A percentile compares a stretch with the other conserved stretches of the same genome.
phyloP scores from a whole-genome alignment of 2,113 vertebrate species.

The Otis tarda region DNA sequence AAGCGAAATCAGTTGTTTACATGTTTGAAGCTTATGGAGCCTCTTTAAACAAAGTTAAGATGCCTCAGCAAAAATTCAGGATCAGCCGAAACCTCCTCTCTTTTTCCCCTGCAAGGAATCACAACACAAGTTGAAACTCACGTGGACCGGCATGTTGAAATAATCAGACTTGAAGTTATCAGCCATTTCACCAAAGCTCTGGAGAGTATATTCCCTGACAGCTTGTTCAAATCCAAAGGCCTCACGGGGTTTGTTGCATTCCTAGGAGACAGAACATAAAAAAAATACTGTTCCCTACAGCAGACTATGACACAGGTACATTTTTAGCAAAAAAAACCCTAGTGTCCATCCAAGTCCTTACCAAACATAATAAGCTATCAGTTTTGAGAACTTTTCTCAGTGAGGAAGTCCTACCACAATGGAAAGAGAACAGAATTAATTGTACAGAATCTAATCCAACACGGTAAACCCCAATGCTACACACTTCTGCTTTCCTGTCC shows the following conservation, averaged over 20 bases:
- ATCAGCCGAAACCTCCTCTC: background rate
- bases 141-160: slow-evolving; percentile 99
- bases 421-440: background rate
- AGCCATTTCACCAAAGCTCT: slow-evolving; percentile 98
- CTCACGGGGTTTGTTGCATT: slow-evolving; percentile 96
- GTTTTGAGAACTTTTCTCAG: background rate
- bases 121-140: slow-evolving; percentile 71
- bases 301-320: background rate
- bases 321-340: background rate
- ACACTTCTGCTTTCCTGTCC: background rate
- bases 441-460: background rate
- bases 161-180: slow-evolving; percentile 99
- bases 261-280: slow-evolving; percentile 73
- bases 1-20: background rate
- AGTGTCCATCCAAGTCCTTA: background rate
- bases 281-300: background rate
- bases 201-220: slow-evolving; percentile 92
- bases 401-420: background rate
- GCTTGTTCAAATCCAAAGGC: slow-evolving; percentile 98
- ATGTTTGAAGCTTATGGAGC: background rate
- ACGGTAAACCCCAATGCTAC: background rate
- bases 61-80: background rate
- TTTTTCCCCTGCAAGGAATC: slow-evolving; percentile 25
- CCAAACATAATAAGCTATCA: background rate
- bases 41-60: slow-evolving; percentile 13